phyloP scores from a whole-genome alignment of 2,797 vertebrate species.

The Xiphophorus birchmanni region DNA sequence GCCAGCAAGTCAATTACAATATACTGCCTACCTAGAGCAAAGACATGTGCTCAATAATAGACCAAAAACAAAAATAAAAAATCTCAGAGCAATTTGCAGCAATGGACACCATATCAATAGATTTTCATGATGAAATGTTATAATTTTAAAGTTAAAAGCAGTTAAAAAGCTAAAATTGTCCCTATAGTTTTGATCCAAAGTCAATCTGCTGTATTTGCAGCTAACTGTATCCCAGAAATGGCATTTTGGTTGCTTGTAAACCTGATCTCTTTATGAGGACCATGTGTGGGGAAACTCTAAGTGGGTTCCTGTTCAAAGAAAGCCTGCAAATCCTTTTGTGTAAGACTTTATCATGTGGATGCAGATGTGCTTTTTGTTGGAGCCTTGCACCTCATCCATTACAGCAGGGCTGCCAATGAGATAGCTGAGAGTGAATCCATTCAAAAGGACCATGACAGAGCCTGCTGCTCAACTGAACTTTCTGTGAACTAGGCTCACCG shows the following conservation, averaged over 20 bases:
- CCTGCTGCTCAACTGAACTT: constrained; percentile 83
- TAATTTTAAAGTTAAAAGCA: constrained; percentile 23
- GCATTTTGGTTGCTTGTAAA: constrained; percentile 39
- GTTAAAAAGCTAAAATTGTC: constrained; percentile 8
- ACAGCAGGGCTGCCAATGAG: constrained; percentile 80
- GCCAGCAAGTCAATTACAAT: constrained; percentile 80
- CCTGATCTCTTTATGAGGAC: constrained; percentile 70
- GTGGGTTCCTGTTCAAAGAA: constrained; percentile 73
- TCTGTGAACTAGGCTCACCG: constrained; percentile 82
- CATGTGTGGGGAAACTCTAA: constrained; percentile 74
- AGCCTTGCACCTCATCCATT: constrained; percentile 85
- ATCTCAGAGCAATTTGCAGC: constrained; percentile 31
- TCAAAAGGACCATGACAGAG: constrained; percentile 82
- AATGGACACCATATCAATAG: constrained; percentile 20
- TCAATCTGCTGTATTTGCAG: constrained; percentile 7
- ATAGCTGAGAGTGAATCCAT: constrained; percentile 81
- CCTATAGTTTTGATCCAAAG: neutral
- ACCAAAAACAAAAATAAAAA: constrained; percentile 54
- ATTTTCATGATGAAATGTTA: constrained; percentile 31
- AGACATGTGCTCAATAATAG: constrained; percentile 70
- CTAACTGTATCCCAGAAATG: constrained; percentile 22
- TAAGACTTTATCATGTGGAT: constrained; percentile 78
- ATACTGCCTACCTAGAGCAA: constrained; percentile 70
- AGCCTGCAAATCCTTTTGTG: constrained; percentile 78
- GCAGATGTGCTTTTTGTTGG: constrained; percentile 86